Evolutionary conservation across 2,888 invertebrate species (phyloP).

Genomic region (Aphidius colemani): DNA sequence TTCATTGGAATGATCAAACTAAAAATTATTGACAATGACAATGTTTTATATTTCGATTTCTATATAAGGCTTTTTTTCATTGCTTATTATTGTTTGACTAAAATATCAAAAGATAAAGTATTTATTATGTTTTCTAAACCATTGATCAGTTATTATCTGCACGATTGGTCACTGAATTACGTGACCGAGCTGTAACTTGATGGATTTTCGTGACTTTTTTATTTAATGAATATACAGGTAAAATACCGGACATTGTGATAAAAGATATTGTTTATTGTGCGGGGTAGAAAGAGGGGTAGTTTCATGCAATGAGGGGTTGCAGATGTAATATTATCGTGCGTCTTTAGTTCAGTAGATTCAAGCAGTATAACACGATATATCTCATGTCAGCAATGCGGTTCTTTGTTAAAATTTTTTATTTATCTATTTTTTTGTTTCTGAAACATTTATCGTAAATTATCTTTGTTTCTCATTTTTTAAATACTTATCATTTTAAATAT

Average conservation of each 20-base stretch:
- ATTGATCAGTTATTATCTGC: background rate
- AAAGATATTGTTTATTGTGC: slow-evolving; percentile 21
- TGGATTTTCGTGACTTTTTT: slow-evolving; percentile 6
- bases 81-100: background rate
- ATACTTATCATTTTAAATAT: background rate
- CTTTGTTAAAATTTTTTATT: slow-evolving; percentile 1
- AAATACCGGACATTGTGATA: slow-evolving; percentile 14
- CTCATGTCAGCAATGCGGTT: slow-evolving; percentile 36
- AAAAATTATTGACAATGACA: too few species aligned
- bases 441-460: background rate
- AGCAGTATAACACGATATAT: slow-evolving; percentile 21
- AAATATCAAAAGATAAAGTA: too few species aligned
- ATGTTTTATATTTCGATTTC: background rate
- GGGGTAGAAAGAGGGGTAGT: slow-evolving; percentile 9
- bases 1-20: background rate
- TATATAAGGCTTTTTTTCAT: background rate
- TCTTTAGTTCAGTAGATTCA: slow-evolving; percentile 27
- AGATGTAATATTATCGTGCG: slow-evolving; percentile 32
- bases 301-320: slow-evolving; percentile 26
- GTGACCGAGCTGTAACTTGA: slow-evolving; percentile 1
- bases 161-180: slow-evolving; percentile 11
- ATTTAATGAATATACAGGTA: slow-evolving; percentile 6
- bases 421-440: background rate
- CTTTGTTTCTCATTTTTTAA: slow-evolving; percentile 4
- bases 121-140: too few species aligned